These are phyloP conservation scores for Nomada goodeniana DNA, from an alignment of 2,888 invertebrate genomes.

Conservation along the genomic window DNA sequence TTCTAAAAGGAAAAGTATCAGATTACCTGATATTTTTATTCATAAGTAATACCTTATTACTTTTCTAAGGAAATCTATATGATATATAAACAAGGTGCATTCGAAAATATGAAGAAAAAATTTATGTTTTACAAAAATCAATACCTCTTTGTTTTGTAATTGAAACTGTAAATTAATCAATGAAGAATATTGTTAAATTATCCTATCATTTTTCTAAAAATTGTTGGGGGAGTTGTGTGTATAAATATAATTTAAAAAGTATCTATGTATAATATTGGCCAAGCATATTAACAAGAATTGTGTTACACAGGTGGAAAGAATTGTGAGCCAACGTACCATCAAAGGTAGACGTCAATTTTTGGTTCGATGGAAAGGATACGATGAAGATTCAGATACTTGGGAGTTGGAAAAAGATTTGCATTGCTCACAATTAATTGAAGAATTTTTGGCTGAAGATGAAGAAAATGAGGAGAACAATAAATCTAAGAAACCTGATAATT, in stretches of 20 bases:
- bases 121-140: neutral
- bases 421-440: conserved; percentile 89
- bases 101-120: neutral
- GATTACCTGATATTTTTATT: no score
- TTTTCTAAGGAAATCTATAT: no score
- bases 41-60: no score
- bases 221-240: no score
- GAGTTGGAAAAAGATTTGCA: conserved; percentile 90
- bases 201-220: no score
- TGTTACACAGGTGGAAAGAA: conserved; percentile 87
- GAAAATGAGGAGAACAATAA: conserved; percentile 65
- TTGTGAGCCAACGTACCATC: conserved; percentile 89
- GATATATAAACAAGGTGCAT: no score
- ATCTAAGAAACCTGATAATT: conserved; percentile 44
- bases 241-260: no score
- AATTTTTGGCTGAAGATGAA: conserved; percentile 82
- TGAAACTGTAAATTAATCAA: no score
- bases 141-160: neutral
- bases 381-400: conserved; percentile 90
- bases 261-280: no score
- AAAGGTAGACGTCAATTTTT: conserved; percentile 89
- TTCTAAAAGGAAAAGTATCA: no score
- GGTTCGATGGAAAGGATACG: conserved; percentile 92
- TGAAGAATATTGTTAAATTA: no score
- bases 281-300: no score